Evolutionary conservation across 2,797 vertebrate species (phyloP), one percentile per base, ranked within the genome.

Genomic region (Enteromius treurensis): DNA sequence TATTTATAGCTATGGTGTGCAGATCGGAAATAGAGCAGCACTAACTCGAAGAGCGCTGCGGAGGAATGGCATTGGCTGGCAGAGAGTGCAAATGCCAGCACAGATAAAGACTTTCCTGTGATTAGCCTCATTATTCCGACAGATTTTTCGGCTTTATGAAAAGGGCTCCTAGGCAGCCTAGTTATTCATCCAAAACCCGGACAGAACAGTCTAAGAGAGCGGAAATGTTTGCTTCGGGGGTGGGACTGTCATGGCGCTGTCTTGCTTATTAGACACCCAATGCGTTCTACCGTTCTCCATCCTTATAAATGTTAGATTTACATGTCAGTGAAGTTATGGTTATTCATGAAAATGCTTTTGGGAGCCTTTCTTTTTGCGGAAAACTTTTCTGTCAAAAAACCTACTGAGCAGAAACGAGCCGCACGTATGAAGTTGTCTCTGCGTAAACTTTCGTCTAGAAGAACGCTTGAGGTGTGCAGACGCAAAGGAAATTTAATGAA

Each of bases 71-170:
- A 65, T 55, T 37, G 79, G 73, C 65, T 69, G 79, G 79, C 73
- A 68, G 75, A 45, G 80, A 84, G 80, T 82, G 79, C 85, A 91
- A 88, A 91, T 92, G 93, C 90, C 92, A 91, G 86, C 77, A 84
- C 86, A 86, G 85, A 94, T 93, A 81, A 91, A 87, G 89, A 85
- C 88, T 90, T 83, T 71, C 88, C 84, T 85, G 80, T 91, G 91
- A 93, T 91, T 87, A 88, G 89, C 84, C 88, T 92, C 90, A 93
- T 94, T 92, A 90, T 92, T 92, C 75, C 89, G 91, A 93, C 91
- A 91, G 90, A 88, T 87, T 91, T 93, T 91, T 86, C 81, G 86
- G 81, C 85, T 86, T 86, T 84, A 81, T 53, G 83, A 86, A 88
- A 87, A 85, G 87, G 89, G 87, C 89, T 80, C 68, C 74, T 53